phyloP scores from a whole-genome alignment of 1,140 invertebrate species.

The Pinna nobilis region DNA sequence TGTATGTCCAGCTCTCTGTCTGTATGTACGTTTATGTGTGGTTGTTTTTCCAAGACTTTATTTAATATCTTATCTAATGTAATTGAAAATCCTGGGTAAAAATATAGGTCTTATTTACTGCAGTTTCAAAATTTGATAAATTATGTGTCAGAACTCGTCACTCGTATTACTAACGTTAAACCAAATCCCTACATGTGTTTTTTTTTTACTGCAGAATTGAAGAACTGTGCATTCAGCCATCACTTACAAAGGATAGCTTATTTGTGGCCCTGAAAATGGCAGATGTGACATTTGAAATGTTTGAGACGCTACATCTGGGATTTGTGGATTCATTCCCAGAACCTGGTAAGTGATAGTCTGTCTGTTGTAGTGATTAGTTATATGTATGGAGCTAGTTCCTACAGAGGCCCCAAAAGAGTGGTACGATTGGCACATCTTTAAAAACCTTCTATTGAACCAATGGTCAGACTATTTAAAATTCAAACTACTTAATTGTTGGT shows the following conservation, averaged over 20 bases:
- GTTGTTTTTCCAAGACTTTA: too few relatives aligned
- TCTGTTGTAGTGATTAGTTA: background rate
- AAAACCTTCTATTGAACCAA: too few relatives aligned
- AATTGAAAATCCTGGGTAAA: too few relatives aligned
- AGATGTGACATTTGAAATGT: conserved; percentile 58
- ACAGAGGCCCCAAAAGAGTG: too few relatives aligned
- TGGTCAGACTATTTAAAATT: too few relatives aligned
- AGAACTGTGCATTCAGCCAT: conserved; percentile 63
- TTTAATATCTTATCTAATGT: too few relatives aligned
- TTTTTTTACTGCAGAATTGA: conserved; percentile 50
- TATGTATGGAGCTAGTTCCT: too few relatives aligned
- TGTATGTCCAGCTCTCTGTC: too few relatives aligned
- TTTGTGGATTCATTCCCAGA: conserved; percentile 63
- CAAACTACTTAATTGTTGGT: too few relatives aligned
- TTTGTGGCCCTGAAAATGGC: conserved; percentile 65
- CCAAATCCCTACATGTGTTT: background rate
- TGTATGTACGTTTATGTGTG: too few relatives aligned
- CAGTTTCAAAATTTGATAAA: background rate
- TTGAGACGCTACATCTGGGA: conserved; percentile 61
- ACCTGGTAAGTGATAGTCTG: conserved; percentile 43
- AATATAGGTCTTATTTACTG: too few relatives aligned
- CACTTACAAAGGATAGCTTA: conserved; percentile 65
- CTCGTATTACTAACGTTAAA: background rate
- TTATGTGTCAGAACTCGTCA: background rate
- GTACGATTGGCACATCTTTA: too few relatives aligned